These are phyloP conservation scores for Teinopalpus imperialis DNA, from an alignment of 2,888 invertebrate genomes.

Conservation along the genomic window DNA sequence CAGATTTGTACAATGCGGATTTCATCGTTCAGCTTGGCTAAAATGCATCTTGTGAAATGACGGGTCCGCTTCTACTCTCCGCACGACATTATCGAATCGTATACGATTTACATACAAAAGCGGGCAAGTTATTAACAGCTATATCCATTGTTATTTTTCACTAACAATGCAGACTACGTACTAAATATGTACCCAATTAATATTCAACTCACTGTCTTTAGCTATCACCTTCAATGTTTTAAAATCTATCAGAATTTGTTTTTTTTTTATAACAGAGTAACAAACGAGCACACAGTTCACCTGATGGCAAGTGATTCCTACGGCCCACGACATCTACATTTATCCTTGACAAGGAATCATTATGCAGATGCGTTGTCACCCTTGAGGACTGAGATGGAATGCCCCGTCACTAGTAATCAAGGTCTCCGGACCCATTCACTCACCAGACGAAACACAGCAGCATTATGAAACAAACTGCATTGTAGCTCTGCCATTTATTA, in stretches of 20 bases:
- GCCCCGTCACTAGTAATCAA: no score
- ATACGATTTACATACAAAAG: constrained; percentile 8
- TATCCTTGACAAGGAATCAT: no score
- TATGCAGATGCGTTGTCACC: no score
- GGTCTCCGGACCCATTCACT: no score
- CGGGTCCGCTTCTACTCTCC: not conserved
- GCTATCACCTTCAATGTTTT: not conserved
- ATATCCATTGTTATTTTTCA: constrained; percentile 2
- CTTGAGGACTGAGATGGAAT: no score
- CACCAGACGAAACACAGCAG: no score
- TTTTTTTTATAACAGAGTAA: no score
- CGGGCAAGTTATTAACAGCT: not conserved
- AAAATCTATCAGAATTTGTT: not conserved
- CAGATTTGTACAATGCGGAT: constrained; percentile 14
- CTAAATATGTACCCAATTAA: not conserved
- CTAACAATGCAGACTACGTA: not conserved
- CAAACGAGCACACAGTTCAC: no score
- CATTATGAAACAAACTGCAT: no score
- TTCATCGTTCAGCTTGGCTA: constrained; percentile 16
- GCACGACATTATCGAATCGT: not conserved
- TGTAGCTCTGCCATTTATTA: no score
- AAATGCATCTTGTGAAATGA: constrained; percentile 18
- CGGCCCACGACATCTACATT: no score
- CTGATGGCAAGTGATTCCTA: no score
- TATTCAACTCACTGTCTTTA: not conserved